These are phyloP conservation scores for Bothrops alternatus DNA, from an alignment of 2,797 vertebrate genomes.

Conservation along the genomic window DNA sequence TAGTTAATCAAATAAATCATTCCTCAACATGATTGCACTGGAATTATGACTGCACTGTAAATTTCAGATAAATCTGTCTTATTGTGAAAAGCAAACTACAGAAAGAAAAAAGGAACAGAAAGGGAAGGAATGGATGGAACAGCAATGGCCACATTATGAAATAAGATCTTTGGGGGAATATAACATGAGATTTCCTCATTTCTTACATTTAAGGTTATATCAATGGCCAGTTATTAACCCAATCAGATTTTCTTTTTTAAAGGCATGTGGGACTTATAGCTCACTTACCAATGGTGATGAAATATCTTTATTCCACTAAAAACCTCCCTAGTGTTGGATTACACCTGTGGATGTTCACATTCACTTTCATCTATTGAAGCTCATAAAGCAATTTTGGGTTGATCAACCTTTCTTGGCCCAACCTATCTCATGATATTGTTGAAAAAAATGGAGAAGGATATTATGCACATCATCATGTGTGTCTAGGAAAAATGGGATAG, in stretches of 20 bases:
- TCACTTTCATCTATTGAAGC: not conserved
- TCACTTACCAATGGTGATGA: not conserved
- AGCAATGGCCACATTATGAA: slow-evolving; percentile 49
- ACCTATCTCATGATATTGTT: not conserved
- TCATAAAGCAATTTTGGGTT: not conserved
- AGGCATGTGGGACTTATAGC: not conserved
- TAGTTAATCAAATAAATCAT: slow-evolving; percentile 65
- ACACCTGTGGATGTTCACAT: not conserved
- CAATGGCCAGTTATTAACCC: not conserved
- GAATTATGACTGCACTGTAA: slow-evolving; percentile 59
- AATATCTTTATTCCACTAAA: not conserved
- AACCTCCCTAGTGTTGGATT: not conserved
- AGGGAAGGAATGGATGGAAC: slow-evolving; percentile 13
- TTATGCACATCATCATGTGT: not conserved
- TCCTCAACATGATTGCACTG: slow-evolving; percentile 55
- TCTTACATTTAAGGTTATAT: not conserved
- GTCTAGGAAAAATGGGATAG: not conserved
- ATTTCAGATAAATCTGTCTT: slow-evolving; percentile 62
- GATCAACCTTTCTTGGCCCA: not conserved
- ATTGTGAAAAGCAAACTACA: slow-evolving; percentile 62
- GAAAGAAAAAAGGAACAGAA: slow-evolving; percentile 10
- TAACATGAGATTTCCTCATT: not conserved
- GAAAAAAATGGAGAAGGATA: not conserved
- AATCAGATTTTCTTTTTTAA: not conserved
- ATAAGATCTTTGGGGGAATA: slow-evolving; percentile 5